Base-by-base conservation (phyloP, 2,797 vertebrate species). In the Cirrhinus mrigala region DNA sequence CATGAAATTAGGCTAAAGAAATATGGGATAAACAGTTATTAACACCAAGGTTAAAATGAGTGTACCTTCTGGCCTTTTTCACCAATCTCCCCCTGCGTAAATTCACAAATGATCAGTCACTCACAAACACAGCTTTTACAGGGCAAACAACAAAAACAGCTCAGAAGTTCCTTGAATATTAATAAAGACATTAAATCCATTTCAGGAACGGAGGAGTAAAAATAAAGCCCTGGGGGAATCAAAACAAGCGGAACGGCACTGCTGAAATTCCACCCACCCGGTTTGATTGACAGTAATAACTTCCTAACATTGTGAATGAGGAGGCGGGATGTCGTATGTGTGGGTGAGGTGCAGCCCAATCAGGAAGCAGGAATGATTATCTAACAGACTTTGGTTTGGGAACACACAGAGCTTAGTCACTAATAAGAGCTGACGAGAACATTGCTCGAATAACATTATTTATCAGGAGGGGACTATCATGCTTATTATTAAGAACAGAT, bases 31-130 rank as follows among this genome's bases (percentile, higher is more conserved):
- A 10, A n/a, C 20, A 70, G 15, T 73, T 60, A 16, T n/a, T 56
- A 1, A 86, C 50, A 58, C 15, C 33, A 50, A 70, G 6, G 2
- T 78, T 6, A 81, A 83, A 68, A 76, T 74, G 0, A 37, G 4
- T 83, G 94, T 94, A 98, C 97, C 97, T 98, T 97, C 87, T 97
- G 97, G 18, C 97, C 97, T 0, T 87, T 94, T 90, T 98, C 97
- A 71, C 97, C 97, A 90, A 93, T 93, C 73, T 94, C 95, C 24
- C 97, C 97, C 94, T 96, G 90, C 70, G 81, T 37, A 87, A 75
- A 87, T 46, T 84, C 27, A 89, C 79, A 86, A 90, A 6, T 46
- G 15, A 48, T 76, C 48, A 83, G 48, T 7, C 33, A 62, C 20
- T 14, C 14, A 50, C 50, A 79, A 50, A 4, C 24, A 29, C 46